Evolutionary conservation across 2,797 vertebrate species (phyloP).

Genomic region (Sebastes umbrosus): DNA sequence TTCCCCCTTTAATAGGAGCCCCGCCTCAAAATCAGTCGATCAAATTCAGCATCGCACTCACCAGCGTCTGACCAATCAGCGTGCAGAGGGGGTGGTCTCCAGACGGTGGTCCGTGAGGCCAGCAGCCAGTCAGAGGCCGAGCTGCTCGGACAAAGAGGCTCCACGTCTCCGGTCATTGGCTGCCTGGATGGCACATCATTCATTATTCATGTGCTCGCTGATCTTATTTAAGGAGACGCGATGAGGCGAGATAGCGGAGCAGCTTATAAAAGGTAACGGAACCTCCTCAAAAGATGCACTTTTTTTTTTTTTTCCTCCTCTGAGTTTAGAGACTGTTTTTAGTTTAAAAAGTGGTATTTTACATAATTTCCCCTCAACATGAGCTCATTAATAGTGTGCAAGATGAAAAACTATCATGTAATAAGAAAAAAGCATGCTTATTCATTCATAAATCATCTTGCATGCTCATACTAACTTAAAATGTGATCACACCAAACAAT

Average conservation of each 20-base stretch:
- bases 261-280: slow-evolving; percentile 27
- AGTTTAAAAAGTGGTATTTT: neutral
- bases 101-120: slow-evolving; percentile 82
- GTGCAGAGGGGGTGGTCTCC: slow-evolving; percentile 58
- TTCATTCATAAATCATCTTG: slow-evolving; percentile 40
- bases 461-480: neutral
- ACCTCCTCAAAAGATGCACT: neutral
- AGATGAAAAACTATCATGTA: neutral
- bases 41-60: slow-evolving; percentile 80
- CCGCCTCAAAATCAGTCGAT: slow-evolving; percentile 89
- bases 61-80: slow-evolving; percentile 75
- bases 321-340: neutral
- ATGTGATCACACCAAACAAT: neutral
- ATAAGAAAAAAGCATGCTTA: neutral
- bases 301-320: neutral
- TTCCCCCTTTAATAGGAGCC: slow-evolving; percentile 76
- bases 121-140: slow-evolving; percentile 71
- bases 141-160: slow-evolving; percentile 60
- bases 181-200: slow-evolving; percentile 66
- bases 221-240: slow-evolving; percentile 72
- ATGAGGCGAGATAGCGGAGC: slow-evolving; percentile 45
- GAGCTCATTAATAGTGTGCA: neutral
- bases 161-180: slow-evolving; percentile 66
- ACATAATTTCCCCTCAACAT: rapidly evolving
- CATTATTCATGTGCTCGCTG: slow-evolving; percentile 71